These are phyloP conservation scores for Rutpela maculata DNA, from an alignment of 2,888 invertebrate species.

Conservation along the genomic window DNA sequence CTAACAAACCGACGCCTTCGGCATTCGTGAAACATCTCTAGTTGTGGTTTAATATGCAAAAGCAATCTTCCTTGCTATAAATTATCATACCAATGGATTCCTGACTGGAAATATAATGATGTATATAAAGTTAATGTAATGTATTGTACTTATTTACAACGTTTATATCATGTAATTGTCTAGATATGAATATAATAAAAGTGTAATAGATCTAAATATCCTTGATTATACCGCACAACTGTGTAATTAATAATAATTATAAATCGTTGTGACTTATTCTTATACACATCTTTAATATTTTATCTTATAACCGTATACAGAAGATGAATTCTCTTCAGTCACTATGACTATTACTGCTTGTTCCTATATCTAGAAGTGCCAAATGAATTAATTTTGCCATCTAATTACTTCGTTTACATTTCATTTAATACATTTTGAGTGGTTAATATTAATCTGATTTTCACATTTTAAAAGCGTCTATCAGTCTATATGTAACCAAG, in stretches of 20 bases:
- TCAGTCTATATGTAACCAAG: no score
- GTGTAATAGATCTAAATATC: background rate
- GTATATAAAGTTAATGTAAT: slow-evolving; percentile 17
- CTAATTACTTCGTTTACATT: no score
- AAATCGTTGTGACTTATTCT: no score
- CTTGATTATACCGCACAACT: background rate
- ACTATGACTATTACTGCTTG: no score
- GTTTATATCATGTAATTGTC: slow-evolving; percentile 1
- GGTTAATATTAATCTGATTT: no score
- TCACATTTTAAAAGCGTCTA: no score
- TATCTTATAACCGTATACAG: no score
- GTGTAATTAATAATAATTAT: background rate
- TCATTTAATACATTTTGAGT: no score
- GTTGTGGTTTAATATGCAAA: slow-evolving; percentile 38
- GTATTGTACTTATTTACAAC: background rate
- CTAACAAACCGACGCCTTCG: slow-evolving; percentile 28
- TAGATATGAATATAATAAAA: background rate
- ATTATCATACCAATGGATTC: slow-evolving; percentile 27
- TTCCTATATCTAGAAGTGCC: no score
- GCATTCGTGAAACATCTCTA: slow-evolving; percentile 27
- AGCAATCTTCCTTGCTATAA: slow-evolving; percentile 32
- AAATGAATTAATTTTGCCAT: no score
- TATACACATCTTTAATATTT: no score
- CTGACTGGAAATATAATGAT: slow-evolving; percentile 29
- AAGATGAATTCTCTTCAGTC: no score